A percentile compares a stretch with the other conserved stretches of the same genome.
Conservation (phyloP, 1,140 invertebrate genomes). For the Tachypleus tridentatus region DNA sequence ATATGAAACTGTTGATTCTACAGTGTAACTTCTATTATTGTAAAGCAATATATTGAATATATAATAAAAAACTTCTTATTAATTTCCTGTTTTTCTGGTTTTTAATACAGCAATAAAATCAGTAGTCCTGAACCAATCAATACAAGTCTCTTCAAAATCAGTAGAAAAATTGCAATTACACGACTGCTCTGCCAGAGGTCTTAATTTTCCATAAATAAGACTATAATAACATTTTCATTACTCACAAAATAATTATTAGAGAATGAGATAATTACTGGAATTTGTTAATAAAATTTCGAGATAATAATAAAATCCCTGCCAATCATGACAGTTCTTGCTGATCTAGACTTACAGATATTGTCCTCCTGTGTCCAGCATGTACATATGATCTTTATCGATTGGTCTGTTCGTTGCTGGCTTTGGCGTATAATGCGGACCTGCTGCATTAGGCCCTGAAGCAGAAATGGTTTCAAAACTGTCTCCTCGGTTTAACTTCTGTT, state of each 20-base stretch:
- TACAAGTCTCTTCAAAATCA: too few species aligned
- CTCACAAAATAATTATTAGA: too few species aligned
- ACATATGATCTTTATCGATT: slow-evolving; percentile 55
- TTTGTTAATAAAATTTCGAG: too few species aligned
- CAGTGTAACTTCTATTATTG: background rate
- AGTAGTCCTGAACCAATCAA: too few species aligned
- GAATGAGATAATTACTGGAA: too few species aligned
- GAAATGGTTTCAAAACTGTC: slow-evolving; percentile 92
- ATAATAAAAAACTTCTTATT: background rate
- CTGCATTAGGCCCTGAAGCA: slow-evolving; percentile 73
- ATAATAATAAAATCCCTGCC: too few species aligned
- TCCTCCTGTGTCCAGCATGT: slow-evolving; percentile 84
- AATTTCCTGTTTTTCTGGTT: too few species aligned
- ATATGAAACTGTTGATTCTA: background rate
- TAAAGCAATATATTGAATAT: background rate
- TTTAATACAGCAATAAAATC: too few species aligned
- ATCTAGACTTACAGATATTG: slow-evolving; percentile 36
- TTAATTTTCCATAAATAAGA: too few species aligned
- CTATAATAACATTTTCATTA: too few species aligned
- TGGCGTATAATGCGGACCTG: slow-evolving; percentile 86
- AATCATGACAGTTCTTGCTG: background rate
- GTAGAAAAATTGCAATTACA: too few species aligned
- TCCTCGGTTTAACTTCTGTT: slow-evolving; percentile 65
- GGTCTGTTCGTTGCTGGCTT: slow-evolving; percentile 50
- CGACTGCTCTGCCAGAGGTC: too few species aligned